phyloP scores from a whole-genome alignment of 2,888 invertebrate genomes.

The Tanaodytes sp. region DNA sequence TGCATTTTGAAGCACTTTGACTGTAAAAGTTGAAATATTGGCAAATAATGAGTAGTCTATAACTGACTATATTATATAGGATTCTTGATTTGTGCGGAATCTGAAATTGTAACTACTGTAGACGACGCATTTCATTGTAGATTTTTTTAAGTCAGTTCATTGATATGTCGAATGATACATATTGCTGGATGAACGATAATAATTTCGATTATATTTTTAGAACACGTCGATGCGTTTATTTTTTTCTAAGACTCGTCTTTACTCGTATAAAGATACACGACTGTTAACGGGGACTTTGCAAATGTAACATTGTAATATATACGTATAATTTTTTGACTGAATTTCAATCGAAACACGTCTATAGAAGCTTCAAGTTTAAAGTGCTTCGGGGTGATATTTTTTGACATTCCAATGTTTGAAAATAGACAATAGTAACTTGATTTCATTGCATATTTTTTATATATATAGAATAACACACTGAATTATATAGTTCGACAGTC shows the following conservation, averaged over 20 bases:
- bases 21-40: background rate
- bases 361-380: slow-evolving; percentile 18
- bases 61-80: too few species aligned
- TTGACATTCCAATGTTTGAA: slow-evolving; percentile 32
- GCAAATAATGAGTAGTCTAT: too few species aligned
- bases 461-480: slow-evolving; percentile 1
- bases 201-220: too few species aligned
- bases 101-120: too few species aligned
- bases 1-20: slow-evolving; percentile 38
- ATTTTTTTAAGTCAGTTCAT: too few species aligned
- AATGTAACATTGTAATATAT: background rate
- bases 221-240: slow-evolving; percentile 18
- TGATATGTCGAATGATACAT: too few species aligned
- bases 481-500: slow-evolving; percentile 12
- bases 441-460: slow-evolving; percentile 11
- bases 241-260: slow-evolving; percentile 19
- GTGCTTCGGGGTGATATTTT: slow-evolving; percentile 33
- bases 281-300: background rate
- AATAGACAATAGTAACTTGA: slow-evolving; percentile 26
- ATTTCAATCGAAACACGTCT: background rate
- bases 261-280: slow-evolving; percentile 19
- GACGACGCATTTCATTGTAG: too few species aligned
- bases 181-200: too few species aligned
- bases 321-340: slow-evolving; percentile 10
- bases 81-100: too few species aligned